phyloP scores from a whole-genome alignment of 2,113 vertebrate genomes.

The Ammospiza nelsoni region DNA sequence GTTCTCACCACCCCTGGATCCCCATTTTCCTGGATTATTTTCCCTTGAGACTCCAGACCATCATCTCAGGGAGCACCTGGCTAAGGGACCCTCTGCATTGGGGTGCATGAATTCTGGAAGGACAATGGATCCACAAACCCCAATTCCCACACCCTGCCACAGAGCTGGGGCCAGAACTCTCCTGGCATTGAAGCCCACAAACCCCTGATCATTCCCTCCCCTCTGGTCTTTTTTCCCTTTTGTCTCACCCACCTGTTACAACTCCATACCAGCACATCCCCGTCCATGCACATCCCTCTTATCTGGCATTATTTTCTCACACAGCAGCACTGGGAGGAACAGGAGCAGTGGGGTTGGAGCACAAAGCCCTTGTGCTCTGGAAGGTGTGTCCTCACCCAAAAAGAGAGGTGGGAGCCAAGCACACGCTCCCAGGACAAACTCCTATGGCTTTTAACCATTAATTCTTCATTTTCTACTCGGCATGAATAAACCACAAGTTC shows the following conservation, averaged over 20 bases:
- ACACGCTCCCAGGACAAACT: accelerated
- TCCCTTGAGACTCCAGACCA: not conserved
- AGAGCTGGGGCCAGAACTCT: not conserved
- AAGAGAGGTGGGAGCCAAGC: not conserved
- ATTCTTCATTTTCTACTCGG: not conserved
- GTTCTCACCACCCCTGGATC: not conserved
- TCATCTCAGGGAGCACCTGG: not conserved
- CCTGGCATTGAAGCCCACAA: not conserved
- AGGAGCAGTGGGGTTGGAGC: accelerated
- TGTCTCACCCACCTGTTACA: not conserved
- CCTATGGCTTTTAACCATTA: not conserved
- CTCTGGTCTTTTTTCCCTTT: not conserved
- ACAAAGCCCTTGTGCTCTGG: not conserved
- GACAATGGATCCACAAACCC: not conserved
- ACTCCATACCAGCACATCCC: accelerated
- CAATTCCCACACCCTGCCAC: not conserved
- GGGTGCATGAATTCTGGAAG: not conserved
- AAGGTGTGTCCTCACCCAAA: not conserved
- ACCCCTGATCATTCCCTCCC: not conserved
- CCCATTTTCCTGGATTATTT: not conserved
- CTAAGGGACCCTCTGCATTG: accelerated
- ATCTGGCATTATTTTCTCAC: accelerated
- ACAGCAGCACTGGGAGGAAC: not conserved
- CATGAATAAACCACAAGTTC: not conserved
- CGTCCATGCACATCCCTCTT: not conserved